Conservation (phyloP, 2,888 invertebrate species). For the Pheosia gnoma region DNA sequence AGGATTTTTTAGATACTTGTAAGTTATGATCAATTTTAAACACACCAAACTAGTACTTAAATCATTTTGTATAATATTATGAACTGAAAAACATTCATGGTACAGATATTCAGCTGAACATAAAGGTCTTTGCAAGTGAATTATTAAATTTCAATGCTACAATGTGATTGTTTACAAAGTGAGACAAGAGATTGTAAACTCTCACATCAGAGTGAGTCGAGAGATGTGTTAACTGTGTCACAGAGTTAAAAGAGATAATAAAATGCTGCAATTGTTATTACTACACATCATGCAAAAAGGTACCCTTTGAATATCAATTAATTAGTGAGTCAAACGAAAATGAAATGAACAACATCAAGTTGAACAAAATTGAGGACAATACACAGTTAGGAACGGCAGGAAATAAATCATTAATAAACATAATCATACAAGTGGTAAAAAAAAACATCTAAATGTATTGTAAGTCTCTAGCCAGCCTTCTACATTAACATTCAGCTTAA, state of each 20-base stretch:
- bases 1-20: no score
- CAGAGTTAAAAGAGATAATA: neutral
- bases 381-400: neutral
- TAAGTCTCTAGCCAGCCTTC: conserved; percentile 13
- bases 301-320: neutral
- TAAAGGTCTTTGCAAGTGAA: no score
- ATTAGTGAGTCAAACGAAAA: neutral
- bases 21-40: no score
- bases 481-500: neutral
- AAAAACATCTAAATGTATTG: neutral
- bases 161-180: neutral
- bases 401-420: no score
- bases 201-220: neutral
- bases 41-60: no score
- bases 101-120: no score
- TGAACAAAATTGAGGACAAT: neutral
- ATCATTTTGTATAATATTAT: no score
- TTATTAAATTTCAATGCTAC: neutral
- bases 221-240: neutral
- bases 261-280: neutral
- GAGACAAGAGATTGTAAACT: neutral
- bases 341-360: no score
- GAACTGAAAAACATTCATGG: no score
- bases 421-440: neutral
- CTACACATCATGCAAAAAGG: neutral